Conservation (phyloP, 2,113 vertebrate species). For the Lampris megalopsis region DNA sequence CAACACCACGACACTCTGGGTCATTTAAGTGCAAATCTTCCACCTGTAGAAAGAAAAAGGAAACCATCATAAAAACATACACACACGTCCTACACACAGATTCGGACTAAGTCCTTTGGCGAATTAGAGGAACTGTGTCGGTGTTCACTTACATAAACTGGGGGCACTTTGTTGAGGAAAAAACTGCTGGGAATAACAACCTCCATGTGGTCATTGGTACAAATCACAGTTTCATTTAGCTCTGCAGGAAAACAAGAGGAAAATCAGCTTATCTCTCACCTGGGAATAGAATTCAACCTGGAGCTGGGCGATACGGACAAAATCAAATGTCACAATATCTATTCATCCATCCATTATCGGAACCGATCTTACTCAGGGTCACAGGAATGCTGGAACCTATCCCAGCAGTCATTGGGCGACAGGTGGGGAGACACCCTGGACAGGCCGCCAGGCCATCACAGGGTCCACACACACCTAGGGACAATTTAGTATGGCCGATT, state of each 20-base stretch:
- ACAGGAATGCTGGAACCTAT: too few species aligned
- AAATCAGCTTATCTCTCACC: constrained; percentile 1
- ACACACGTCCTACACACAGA: too few species aligned
- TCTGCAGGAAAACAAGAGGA: constrained; percentile 63
- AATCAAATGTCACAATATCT: too few species aligned
- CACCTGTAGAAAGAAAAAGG: constrained; percentile 62
- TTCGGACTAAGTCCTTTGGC: too few species aligned
- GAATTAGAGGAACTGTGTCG: not conserved
- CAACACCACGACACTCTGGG: constrained; percentile 70
- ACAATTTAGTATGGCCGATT: too few species aligned
- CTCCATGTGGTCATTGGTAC: constrained; percentile 81
- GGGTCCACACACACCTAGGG: too few species aligned
- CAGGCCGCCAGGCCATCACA: too few species aligned
- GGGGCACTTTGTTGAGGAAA: constrained; percentile 82
- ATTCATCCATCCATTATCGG: too few species aligned
- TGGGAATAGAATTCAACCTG: not conserved
- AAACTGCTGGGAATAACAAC: constrained; percentile 81
- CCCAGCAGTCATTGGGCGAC: too few species aligned
- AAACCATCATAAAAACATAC: constrained; percentile 4
- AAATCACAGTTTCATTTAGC: constrained; percentile 82
- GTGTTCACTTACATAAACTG: constrained; percentile 74
- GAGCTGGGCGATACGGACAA: too few species aligned
- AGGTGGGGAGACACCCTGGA: too few species aligned
- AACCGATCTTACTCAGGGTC: too few species aligned
- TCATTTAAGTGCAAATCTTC: constrained; percentile 84